Conservation (phyloP, 2,888 invertebrate species). For the Cryptus armator region DNA sequence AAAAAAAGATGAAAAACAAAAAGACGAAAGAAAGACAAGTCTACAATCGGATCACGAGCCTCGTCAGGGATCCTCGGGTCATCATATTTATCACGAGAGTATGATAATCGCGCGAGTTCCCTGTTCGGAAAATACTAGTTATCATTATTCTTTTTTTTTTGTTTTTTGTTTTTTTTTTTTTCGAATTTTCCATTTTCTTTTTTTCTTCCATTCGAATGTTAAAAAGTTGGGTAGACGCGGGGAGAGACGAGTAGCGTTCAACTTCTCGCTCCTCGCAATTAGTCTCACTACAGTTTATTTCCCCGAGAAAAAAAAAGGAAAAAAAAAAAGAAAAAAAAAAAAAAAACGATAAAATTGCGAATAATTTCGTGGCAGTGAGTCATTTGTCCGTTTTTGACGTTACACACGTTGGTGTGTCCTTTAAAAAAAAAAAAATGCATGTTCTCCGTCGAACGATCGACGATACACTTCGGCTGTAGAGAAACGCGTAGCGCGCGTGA, state of each 20-base stretch:
- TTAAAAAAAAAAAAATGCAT: constrained; percentile 22
- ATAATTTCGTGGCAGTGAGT: constrained; percentile 68
- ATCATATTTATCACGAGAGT: constrained; percentile 66
- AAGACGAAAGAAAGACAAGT: constrained; percentile 44
- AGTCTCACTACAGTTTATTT: constrained; percentile 6
- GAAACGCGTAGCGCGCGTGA: background rate
- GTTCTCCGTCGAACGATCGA: background rate
- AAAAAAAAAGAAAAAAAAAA: background rate
- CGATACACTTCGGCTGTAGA: background rate
- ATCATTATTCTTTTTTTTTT: constrained; percentile 31
- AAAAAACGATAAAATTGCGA: background rate
- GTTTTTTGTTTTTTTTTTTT: constrained; percentile 8
- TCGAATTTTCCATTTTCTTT: constrained; percentile 25
- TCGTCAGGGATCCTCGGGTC: constrained; percentile 68
- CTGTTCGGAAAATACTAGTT: constrained; percentile 66
- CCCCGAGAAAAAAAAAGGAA: constrained; percentile 3
- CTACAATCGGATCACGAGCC: constrained; percentile 68
- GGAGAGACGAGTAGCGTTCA: background rate
- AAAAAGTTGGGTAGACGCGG: constrained; percentile 19
- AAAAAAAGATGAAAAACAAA: constrained; percentile 35
- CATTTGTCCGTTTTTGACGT: constrained; percentile 41
- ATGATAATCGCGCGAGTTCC: constrained; percentile 65
- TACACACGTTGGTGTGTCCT: constrained; percentile 23
- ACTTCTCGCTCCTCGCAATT: background rate
- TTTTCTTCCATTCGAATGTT: constrained; percentile 52